A percentile compares a stretch with the other conserved stretches of the same genome.
Conservation (phyloP, 2,888 invertebrate species). For the Drosophila subquinaria region DNA sequence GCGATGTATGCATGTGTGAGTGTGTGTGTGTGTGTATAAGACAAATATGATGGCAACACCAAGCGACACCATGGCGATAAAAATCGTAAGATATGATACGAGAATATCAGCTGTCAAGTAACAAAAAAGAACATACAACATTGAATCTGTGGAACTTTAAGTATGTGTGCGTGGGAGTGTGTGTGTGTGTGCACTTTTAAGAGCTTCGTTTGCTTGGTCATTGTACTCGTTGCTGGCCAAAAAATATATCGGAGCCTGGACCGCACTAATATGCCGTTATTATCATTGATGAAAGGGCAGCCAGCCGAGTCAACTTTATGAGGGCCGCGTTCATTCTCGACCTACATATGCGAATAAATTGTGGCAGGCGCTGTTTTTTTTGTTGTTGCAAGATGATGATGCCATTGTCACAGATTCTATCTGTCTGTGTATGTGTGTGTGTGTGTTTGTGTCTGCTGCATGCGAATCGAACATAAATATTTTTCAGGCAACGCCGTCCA, state of each 20-base stretch:
- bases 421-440: slow-evolving; percentile 5
- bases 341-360: slow-evolving; percentile 66
- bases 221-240: slow-evolving; percentile 51
- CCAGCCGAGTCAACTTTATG: slow-evolving; percentile 62
- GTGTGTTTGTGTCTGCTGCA: slow-evolving; percentile 25
- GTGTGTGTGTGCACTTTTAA: slow-evolving; percentile 34
- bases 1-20: not conserved
- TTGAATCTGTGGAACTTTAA: not conserved
- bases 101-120: slow-evolving; percentile 42
- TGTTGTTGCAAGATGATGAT: slow-evolving; percentile 38
- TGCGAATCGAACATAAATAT: slow-evolving; percentile 42
- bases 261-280: slow-evolving; percentile 71
- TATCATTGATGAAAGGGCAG: slow-evolving; percentile 77
- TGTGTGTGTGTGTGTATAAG: slow-evolving; percentile 2
- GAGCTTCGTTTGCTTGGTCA: slow-evolving; percentile 55
- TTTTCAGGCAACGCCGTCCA: slow-evolving; percentile 18
- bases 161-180: slow-evolving; percentile 6
- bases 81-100: slow-evolving; percentile 60
- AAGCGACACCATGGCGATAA: slow-evolving; percentile 57
- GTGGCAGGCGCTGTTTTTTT: slow-evolving; percentile 33
- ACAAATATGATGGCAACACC: slow-evolving; percentile 29
- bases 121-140: slow-evolving; percentile 23
- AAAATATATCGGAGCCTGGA: slow-evolving; percentile 36
- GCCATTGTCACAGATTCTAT: slow-evolving; percentile 40
- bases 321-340: slow-evolving; percentile 31